Evolutionary conservation across 1,140 invertebrate species (phyloP), one percentile per base, ranked within the genome.

Genomic region (Drosophila elegans): DNA sequence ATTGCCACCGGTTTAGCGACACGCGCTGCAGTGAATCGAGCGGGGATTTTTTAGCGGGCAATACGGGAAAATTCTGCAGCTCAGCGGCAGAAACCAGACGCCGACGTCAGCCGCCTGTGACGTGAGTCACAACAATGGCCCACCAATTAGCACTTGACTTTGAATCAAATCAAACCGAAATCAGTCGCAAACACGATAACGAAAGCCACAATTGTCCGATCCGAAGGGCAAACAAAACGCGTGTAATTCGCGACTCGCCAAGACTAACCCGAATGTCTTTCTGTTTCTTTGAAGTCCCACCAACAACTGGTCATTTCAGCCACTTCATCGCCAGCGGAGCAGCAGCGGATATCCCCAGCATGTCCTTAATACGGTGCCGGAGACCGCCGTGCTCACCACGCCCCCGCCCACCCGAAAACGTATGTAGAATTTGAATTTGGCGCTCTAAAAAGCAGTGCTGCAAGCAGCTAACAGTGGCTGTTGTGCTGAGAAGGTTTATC

Each of bases 121-220:
- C 83, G 80, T 72, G 61, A 73, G 38, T 75, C 61, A 64, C 73
- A 80, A 74, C 74, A 85, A 80, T 67, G 42, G 79, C 62, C 66
- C 77, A 72, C 64, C 79, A 88, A 88, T 88, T 88, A 88, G 56
- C 83, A 89, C 83, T 83, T 83, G 54, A 71, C 67, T 76, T 77
- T 72, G 68, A 78, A 84, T 89, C 84, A 89, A 89, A 88, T 89
- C 84, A 80, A 85, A 67, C 68, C 67, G 51, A 88, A 86, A 83
- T 88, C 78, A 78, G 68, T 69, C 41, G 71, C 73, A 80, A 77
- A 71, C 72, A 60, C 86, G 82, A 85, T 86, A 86, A 86, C 64
- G 57, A 68, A 81, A 78, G 16, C 13, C 48, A 51, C 48, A 51
- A 51, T 51, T 51, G 48, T 16, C 48, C 48, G 29, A 13, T 9